Evolutionary conservation across 2,797 vertebrate genomes (phyloP).

Genomic region (Helostoma temminkii): DNA sequence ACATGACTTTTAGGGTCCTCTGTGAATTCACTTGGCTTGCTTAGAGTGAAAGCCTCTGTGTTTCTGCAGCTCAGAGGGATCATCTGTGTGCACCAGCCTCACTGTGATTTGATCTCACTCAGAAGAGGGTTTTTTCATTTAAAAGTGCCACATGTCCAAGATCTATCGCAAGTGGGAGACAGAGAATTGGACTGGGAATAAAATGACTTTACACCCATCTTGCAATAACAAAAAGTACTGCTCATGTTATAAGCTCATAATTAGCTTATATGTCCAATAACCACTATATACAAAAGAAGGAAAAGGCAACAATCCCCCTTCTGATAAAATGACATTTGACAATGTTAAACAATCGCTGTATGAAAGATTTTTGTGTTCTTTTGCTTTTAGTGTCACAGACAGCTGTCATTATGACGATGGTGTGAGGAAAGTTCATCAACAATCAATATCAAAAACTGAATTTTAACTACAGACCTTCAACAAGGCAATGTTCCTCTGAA

Average conservation of each 20-base stretch:
- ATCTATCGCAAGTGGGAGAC: slow-evolving; percentile 44
- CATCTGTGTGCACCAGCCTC: slow-evolving; percentile 67
- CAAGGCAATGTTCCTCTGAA: too few relatives aligned
- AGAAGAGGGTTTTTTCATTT: slow-evolving; percentile 44
- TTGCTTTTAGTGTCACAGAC: background rate
- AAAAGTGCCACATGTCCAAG: slow-evolving; percentile 36
- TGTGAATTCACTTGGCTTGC: slow-evolving; percentile 70
- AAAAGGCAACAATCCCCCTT: background rate
- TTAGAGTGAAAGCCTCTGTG: slow-evolving; percentile 67
- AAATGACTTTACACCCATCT: slow-evolving; percentile 28
- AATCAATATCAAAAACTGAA: background rate
- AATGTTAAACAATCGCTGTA: background rate
- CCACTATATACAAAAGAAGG: background rate
- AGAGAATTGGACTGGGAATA: slow-evolving; percentile 8
- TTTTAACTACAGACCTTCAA: too few relatives aligned
- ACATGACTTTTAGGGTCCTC: slow-evolving; percentile 78
- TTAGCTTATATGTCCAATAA: too few relatives aligned
- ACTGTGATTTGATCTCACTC: slow-evolving; percentile 64
- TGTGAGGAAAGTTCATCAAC: background rate
- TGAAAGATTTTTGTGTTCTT: too few relatives aligned
- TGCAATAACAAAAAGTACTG: slow-evolving; percentile 2
- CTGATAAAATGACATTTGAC: too few relatives aligned
- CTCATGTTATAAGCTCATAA: slow-evolving; percentile 1
- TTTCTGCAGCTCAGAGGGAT: slow-evolving; percentile 67
- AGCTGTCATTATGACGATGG: background rate